Conservation (phyloP, 2,888 invertebrate genomes). For the Tethea ocularis region DNA sequence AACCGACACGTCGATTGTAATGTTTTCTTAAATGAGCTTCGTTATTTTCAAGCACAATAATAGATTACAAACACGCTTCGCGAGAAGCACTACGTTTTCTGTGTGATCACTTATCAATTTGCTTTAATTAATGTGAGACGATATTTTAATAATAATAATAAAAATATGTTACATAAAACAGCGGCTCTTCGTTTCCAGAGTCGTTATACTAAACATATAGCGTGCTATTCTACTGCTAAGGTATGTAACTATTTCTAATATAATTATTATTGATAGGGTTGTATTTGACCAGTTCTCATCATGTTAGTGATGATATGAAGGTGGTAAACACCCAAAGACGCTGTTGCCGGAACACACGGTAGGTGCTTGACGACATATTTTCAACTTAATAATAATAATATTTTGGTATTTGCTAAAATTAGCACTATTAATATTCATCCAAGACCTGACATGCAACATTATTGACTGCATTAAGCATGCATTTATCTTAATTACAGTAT, state of each 20-base stretch:
- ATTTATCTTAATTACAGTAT: too few species aligned
- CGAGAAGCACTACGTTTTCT: slow-evolving; percentile 48
- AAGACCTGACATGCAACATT: too few species aligned
- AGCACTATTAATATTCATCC: too few species aligned
- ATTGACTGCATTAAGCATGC: too few species aligned
- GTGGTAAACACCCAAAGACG: too few species aligned
- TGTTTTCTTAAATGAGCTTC: slow-evolving; percentile 56
- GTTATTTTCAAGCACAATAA: slow-evolving; percentile 36
- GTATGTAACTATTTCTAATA: slow-evolving; percentile 39
- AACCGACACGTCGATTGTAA: slow-evolving; percentile 54
- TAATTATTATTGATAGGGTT: not conserved
- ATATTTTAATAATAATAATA: slow-evolving; percentile 26
- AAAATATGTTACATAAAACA: slow-evolving; percentile 65
- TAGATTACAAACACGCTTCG: slow-evolving; percentile 52
- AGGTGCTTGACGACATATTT: too few species aligned
- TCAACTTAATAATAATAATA: too few species aligned
- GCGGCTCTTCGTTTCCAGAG: slow-evolving; percentile 60
- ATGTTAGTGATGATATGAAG: too few species aligned
- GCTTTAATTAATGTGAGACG: slow-evolving; percentile 32
- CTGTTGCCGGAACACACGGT: too few species aligned
- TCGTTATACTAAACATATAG: slow-evolving; percentile 53
- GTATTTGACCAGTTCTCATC: too few species aligned
- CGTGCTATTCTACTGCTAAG: slow-evolving; percentile 64
- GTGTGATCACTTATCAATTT: slow-evolving; percentile 40
- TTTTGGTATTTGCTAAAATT: too few species aligned